Conservation (phyloP, 2,888 invertebrate species). For the Heliconius ethilla region DNA sequence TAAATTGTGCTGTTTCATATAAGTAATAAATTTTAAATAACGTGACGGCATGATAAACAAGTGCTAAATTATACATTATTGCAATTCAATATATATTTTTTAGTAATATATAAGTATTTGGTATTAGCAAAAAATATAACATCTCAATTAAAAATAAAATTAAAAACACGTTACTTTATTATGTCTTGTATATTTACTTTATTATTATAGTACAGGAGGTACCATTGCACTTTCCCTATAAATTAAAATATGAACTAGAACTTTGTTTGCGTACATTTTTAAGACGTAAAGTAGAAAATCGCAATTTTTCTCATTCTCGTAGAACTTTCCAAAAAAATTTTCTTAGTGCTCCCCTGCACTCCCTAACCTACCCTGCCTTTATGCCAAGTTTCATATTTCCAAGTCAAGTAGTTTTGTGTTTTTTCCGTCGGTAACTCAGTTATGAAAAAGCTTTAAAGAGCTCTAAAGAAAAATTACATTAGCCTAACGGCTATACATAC, state of each 20-base stretch:
- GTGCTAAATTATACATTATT: constrained; percentile 6
- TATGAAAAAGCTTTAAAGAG: too few species aligned
- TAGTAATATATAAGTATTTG: not conserved
- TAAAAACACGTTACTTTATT: not conserved
- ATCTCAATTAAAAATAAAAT: not conserved
- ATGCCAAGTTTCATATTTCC: too few species aligned
- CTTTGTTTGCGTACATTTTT: too few species aligned
- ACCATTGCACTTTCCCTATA: not conserved
- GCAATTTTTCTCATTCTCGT: too few species aligned
- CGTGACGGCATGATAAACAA: constrained; percentile 14
- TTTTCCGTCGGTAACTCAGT: too few species aligned
- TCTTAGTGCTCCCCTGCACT: too few species aligned
- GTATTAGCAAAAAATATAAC: not conserved
- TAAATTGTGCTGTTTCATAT: constrained; percentile 20
- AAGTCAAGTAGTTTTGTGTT: too few species aligned
- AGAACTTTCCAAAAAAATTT: too few species aligned
- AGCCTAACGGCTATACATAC: too few species aligned
- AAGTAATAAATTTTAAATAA: not conserved
- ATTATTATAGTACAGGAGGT: not conserved
- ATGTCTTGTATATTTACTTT: not conserved
- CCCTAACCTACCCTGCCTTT: too few species aligned
- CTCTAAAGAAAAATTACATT: too few species aligned
- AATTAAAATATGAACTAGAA: not conserved
- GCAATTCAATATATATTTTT: not conserved
- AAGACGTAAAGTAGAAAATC: too few species aligned